Percentiles rank a stretch among this genome's conserved stretches.
phyloP scores from a whole-genome alignment of 2,113 vertebrate genomes.

The Sorex fumeus region DNA sequence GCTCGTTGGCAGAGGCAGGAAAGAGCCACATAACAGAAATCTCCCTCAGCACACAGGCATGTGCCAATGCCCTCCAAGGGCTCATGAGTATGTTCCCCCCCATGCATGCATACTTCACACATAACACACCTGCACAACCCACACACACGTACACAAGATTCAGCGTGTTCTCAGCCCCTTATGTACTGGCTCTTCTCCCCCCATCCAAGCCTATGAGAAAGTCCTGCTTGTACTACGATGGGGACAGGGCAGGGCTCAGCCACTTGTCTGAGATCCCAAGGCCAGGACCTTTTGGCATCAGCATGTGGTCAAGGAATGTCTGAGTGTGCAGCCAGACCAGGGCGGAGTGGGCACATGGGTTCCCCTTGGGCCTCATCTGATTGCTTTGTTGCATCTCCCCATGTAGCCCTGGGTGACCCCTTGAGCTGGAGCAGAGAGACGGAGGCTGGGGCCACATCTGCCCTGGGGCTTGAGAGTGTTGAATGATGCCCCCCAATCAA shows the following conservation, averaged over 20 bases:
- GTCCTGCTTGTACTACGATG: background rate
- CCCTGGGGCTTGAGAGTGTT: background rate
- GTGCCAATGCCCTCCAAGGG: background rate
- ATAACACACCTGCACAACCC: too few species aligned
- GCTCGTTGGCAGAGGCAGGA: background rate
- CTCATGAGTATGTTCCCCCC: too few species aligned
- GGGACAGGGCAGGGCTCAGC: background rate
- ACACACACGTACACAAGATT: too few species aligned
- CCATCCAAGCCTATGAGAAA: background rate
- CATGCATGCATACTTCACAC: too few species aligned
- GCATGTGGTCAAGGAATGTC: background rate
- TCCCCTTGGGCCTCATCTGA: background rate
- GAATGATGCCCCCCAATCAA: background rate
- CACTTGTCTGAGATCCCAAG: background rate
- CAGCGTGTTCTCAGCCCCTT: background rate
- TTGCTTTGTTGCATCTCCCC: background rate
- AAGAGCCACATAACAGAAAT: too few species aligned
- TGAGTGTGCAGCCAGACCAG: background rate
- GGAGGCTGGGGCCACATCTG: background rate
- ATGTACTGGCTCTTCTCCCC: background rate
- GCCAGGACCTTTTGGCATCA: too few species aligned
- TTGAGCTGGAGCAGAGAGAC: background rate
- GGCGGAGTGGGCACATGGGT: fast-evolving
- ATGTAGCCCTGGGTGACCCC: background rate
- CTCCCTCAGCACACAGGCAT: background rate